Percentiles rank a stretch among this genome's conserved stretches.
These are phyloP conservation scores for Autographa pulchrina DNA, from an alignment of 2,888 invertebrate genomes.

Conservation along the genomic window DNA sequence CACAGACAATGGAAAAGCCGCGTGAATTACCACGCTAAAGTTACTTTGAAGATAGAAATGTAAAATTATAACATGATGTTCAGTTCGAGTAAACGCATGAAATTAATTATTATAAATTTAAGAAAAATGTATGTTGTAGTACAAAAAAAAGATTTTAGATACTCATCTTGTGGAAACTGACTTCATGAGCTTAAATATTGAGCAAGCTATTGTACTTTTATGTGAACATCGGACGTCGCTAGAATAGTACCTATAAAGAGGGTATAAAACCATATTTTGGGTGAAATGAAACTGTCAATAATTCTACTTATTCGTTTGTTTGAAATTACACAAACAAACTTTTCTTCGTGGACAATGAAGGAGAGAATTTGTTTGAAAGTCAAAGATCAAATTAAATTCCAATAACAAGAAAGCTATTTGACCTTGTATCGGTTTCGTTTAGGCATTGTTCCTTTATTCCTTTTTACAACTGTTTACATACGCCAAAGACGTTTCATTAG, in stretches of 20 bases:
- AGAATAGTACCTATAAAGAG: not conserved
- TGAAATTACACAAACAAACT: too few relatives aligned
- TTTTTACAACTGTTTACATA: slow-evolving; percentile 33
- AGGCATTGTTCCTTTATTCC: slow-evolving; percentile 32
- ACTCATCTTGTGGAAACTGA: not conserved
- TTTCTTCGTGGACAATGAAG: slow-evolving; percentile 4
- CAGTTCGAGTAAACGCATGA: too few relatives aligned
- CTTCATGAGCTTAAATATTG: slow-evolving; percentile 1
- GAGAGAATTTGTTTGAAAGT: slow-evolving; percentile 7
- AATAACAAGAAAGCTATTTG: slow-evolving; percentile 11
- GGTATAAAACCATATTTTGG: not conserved
- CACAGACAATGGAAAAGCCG: too few relatives aligned
- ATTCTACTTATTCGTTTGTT: not conserved
- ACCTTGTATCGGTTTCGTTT: slow-evolving; percentile 17
- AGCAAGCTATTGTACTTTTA: not conserved
- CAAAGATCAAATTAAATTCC: slow-evolving; percentile 26
- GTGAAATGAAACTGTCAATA: slow-evolving; percentile 1
- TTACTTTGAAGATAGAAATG: not conserved
- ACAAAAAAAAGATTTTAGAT: too few relatives aligned
- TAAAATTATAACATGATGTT: not conserved
- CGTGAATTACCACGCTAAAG: not conserved
- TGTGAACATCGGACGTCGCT: not conserved
- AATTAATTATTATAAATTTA: too few relatives aligned
- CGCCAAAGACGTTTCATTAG: slow-evolving; percentile 20
- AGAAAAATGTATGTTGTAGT: too few relatives aligned